A percentile compares a stretch with the other conserved stretches of the same genome.
Evolutionary conservation across 2,797 vertebrate genomes (phyloP).

Genomic region (Enteromius radiatus): DNA sequence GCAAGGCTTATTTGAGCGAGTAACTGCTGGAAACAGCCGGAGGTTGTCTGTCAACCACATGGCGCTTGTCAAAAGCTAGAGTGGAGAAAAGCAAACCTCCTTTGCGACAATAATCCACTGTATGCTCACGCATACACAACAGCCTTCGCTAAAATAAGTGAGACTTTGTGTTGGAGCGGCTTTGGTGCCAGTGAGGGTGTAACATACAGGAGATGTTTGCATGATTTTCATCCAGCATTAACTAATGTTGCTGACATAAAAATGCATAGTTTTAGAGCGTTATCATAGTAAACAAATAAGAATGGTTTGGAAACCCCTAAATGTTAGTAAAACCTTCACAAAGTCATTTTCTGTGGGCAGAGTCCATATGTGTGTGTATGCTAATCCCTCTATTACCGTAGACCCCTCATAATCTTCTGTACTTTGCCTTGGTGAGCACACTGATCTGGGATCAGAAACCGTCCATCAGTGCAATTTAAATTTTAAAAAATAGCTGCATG

Average conservation of each 20-base stretch:
- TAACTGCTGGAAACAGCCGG: constrained; percentile 68
- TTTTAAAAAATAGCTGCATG: neutral
- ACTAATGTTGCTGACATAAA: constrained; percentile 5
- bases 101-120: constrained; percentile 21
- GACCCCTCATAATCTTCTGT: constrained; percentile 49
- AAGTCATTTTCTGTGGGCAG: constrained; percentile 11
- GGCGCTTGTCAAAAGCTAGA: constrained; percentile 38
- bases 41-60: constrained; percentile 61
- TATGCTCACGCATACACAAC: constrained; percentile 33
- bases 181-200: constrained; percentile 26
- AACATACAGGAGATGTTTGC: constrained; percentile 38
- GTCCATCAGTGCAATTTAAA: constrained; percentile 9
- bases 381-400: constrained; percentile 31
- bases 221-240: neutral
- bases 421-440: constrained; percentile 53
- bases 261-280: neutral
- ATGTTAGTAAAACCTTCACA: constrained; percentile 35
- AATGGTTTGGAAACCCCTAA: constrained; percentile 7
- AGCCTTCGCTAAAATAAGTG: constrained; percentile 51
- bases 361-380: constrained; percentile 42
- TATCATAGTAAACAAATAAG: constrained; percentile 25
- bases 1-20: constrained; percentile 60
- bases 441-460: constrained; percentile 41
- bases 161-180: constrained; percentile 51
- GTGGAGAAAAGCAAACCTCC: constrained; percentile 26